Evolutionary conservation across 2,888 invertebrate genomes (phyloP).

Genomic region (Drosophila greeni): DNA sequence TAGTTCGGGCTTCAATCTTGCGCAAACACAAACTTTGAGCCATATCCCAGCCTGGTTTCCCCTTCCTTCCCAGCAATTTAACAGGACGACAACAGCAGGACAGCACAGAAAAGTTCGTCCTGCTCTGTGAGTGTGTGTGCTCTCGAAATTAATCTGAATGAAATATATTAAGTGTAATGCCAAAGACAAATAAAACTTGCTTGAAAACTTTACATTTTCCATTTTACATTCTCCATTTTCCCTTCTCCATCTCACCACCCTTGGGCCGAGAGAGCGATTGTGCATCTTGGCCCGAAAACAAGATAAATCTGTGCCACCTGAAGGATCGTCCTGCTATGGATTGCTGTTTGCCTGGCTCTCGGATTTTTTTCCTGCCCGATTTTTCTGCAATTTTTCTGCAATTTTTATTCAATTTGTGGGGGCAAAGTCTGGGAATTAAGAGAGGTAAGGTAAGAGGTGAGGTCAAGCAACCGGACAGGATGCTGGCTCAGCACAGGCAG

Average conservation of each 20-base stretch:
- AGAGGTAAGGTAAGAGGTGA: not conserved
- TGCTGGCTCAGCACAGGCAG: not conserved
- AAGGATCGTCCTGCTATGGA: not conserved
- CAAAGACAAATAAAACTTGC: conserved; percentile 43
- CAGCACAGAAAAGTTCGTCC: conserved; percentile 5
- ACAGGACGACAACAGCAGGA: conserved; percentile 26
- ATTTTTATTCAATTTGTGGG: conserved; percentile 19
- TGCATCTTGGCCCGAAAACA: conserved; percentile 20
- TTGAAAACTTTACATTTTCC: conserved; percentile 14
- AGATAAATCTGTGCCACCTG: conserved; percentile 5
- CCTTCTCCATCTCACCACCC: not conserved
- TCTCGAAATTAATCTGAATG: conserved; percentile 42
- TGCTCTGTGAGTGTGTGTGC: conserved; percentile 24
- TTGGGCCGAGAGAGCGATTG: conserved; percentile 17
- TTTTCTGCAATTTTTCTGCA: conserved; percentile 4
- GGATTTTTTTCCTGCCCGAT: conserved; percentile 23
- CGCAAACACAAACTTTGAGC: conserved; percentile 29
- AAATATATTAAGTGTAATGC: conserved; percentile 43
- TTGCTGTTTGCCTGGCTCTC: conserved; percentile 37
- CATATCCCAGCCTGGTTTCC: conserved; percentile 17
- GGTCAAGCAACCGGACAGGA: not conserved
- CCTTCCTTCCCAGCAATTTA: conserved; percentile 10
- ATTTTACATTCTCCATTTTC: not conserved
- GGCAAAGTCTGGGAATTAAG: not conserved
- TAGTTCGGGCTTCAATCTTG: conserved; percentile 12